phyloP scores from a whole-genome alignment of 1,140 invertebrate species.

The Pseudomyrmex gracilis region DNA sequence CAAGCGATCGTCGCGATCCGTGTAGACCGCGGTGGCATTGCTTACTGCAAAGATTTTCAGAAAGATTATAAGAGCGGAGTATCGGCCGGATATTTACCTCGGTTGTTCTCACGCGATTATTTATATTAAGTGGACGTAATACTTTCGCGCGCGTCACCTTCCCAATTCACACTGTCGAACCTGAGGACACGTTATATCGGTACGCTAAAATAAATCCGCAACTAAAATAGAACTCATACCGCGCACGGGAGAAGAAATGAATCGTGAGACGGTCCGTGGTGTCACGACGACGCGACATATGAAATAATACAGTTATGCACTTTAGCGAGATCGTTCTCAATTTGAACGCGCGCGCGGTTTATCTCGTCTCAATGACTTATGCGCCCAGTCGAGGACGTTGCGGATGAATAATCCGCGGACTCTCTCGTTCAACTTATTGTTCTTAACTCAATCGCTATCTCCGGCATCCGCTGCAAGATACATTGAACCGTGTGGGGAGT shows the following conservation, averaged over 20 bases:
- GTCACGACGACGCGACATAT: constrained; percentile 16
- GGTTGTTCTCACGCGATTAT: background rate
- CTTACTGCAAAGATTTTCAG: constrained; percentile 71
- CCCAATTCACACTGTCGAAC: too few species aligned
- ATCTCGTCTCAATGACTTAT: constrained; percentile 62
- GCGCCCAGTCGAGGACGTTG: constrained; percentile 24
- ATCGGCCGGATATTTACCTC: background rate
- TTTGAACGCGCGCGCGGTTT: constrained; percentile 48
- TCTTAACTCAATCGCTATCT: constrained; percentile 67
- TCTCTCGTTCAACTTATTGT: constrained; percentile 71
- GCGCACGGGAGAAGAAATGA: background rate
- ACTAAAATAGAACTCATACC: background rate
- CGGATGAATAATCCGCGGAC: constrained; percentile 47
- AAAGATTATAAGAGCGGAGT: background rate
- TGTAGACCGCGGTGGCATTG: constrained; percentile 81
- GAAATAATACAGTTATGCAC: constrained; percentile 24
- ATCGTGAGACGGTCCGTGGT: background rate
- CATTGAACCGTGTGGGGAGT: constrained; percentile 59
- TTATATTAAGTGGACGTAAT: background rate
- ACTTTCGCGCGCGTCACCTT: too few species aligned
- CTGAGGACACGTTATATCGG: too few species aligned
- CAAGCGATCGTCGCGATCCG: constrained; percentile 86
- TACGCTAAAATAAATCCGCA: background rate
- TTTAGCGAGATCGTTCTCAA: constrained; percentile 52
- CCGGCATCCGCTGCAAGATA: constrained; percentile 65